These are phyloP conservation scores for Columba livia DNA, from an alignment of 2,113 vertebrate species.

Conservation along the genomic window DNA sequence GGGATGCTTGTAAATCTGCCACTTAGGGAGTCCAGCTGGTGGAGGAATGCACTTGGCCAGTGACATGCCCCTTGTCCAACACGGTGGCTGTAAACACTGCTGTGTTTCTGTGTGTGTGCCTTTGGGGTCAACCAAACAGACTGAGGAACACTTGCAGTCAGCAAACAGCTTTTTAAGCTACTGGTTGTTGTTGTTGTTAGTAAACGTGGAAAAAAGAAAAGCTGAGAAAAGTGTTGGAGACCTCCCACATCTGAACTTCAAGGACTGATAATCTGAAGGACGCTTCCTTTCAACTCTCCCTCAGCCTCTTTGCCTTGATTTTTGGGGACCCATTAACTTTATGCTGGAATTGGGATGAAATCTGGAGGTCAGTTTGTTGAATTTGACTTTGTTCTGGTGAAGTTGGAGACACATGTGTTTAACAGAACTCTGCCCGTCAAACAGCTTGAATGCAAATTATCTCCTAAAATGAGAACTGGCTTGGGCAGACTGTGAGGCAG, in stretches of 20 bases:
- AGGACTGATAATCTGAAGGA: not conserved
- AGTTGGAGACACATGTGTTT: accelerated
- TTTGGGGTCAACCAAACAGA: not conserved
- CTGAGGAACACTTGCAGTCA: not conserved
- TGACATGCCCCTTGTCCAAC: not conserved
- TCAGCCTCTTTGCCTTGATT: not conserved
- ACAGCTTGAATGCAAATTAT: not conserved
- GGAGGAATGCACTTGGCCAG: not conserved
- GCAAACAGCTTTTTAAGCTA: not conserved
- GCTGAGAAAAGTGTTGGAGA: not conserved
- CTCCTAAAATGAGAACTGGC: not conserved
- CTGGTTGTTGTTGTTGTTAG: not conserved
- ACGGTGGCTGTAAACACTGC: not conserved
- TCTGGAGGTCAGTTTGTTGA: not conserved
- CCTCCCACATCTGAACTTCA: not conserved
- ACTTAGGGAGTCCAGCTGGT: not conserved
- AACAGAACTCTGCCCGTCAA: not conserved
- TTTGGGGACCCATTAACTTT: not conserved
- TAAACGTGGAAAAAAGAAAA: not conserved
- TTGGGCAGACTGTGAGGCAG: not conserved
- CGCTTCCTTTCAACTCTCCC: not conserved
- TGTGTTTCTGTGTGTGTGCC: not conserved
- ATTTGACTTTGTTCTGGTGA: not conserved
- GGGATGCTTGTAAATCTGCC: not conserved
- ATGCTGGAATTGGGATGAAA: not conserved